phyloP scores from a whole-genome alignment of 2,797 vertebrate genomes.

The Echiichthys vipera region DNA sequence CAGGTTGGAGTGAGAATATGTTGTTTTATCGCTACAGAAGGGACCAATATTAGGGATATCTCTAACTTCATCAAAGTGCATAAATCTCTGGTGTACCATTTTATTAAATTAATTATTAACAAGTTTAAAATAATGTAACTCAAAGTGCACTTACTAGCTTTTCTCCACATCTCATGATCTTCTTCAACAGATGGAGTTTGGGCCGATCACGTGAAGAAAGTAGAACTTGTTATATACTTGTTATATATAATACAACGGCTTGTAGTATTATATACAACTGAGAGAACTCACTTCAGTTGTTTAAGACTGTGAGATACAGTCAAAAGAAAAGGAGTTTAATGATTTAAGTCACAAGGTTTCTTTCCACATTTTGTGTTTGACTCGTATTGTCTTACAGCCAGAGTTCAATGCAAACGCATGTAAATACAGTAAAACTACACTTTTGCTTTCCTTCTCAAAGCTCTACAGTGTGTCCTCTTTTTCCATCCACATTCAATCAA shows the following conservation, averaged over 20 bases:
- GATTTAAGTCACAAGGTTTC: no score
- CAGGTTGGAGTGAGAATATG: background rate
- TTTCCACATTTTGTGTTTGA: no score
- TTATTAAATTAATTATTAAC: background rate
- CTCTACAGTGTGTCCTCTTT: conserved; percentile 1
- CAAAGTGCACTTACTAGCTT: background rate
- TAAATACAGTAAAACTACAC: background rate
- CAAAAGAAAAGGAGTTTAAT: no score
- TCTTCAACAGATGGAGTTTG: background rate
- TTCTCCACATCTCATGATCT: background rate
- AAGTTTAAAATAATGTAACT: background rate
- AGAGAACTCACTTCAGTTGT: background rate
- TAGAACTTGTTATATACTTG: no score
- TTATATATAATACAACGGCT: no score
- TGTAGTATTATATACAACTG: background rate
- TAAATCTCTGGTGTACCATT: background rate
- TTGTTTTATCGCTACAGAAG: background rate
- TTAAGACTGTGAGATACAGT: background rate
- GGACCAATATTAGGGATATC: background rate
- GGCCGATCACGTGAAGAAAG: background rate
- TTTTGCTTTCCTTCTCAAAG: conserved; percentile 4
- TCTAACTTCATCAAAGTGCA: background rate
- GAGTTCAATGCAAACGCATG: background rate
- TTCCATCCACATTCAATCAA: conserved; percentile 57
- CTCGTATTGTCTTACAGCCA: background rate